Conservation (phyloP, 2,113 vertebrate species). For the Morone saxatilis region DNA sequence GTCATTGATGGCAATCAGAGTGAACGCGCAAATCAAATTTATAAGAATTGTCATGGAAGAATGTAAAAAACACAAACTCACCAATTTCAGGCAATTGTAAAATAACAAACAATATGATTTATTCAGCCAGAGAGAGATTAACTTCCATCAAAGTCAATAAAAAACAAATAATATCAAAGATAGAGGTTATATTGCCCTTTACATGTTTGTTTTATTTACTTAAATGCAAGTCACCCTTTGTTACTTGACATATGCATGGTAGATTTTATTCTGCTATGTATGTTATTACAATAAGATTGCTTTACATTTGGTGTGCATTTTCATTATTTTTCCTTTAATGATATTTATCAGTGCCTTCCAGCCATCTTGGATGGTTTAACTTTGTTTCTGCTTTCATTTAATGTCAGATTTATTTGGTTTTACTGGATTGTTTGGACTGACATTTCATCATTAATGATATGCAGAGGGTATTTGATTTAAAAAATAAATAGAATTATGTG, state of each 20-base stretch:
- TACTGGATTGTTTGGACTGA: background rate
- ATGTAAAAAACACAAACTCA: too few species aligned
- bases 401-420: background rate
- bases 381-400: background rate
- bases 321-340: background rate
- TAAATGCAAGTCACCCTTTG: background rate
- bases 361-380: background rate
- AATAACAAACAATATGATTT: background rate
- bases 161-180: background rate
- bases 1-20: background rate
- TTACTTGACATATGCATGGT: background rate
- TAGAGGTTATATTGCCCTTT: too few species aligned
- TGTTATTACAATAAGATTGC: background rate
- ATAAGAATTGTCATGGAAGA: too few species aligned
- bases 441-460: background rate
- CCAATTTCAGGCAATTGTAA: too few species aligned
- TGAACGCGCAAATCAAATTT: too few species aligned
- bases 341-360: background rate
- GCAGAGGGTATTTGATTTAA: background rate
- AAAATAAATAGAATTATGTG: background rate
- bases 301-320: background rate
- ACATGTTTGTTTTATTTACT: background rate
- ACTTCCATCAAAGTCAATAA: background rate
- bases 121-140: background rate
- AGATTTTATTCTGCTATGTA: background rate